Percentiles rank a stretch among this genome's conserved stretches.
Conservation (phyloP, 1,140 invertebrate species). For the Polypedilum vanderplanki region DNA sequence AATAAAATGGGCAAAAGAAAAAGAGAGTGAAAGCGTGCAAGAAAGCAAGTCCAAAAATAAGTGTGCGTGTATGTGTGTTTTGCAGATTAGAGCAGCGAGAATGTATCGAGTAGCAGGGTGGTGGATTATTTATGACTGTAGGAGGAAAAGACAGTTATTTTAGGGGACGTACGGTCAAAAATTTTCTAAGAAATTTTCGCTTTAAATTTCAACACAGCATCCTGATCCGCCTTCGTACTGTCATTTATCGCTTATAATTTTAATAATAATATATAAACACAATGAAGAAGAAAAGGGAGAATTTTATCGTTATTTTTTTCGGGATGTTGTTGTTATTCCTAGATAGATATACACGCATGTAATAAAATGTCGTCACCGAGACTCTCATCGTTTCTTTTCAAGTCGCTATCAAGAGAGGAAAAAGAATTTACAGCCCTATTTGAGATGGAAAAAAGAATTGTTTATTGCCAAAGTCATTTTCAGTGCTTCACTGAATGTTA, state of each 20-base stretch:
- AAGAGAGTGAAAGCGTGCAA: neutral
- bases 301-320: neutral
- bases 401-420: neutral
- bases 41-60: neutral
- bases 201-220: too few relatives aligned
- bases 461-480: neutral
- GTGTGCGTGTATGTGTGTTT: too few relatives aligned
- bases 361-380: neutral
- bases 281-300: neutral
- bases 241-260: too few relatives aligned
- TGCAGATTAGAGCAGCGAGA: too few relatives aligned
- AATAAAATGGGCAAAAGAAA: conserved; percentile 20
- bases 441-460: conserved; percentile 2
- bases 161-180: neutral
- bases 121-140: too few relatives aligned
- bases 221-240: too few relatives aligned
- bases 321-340: neutral
- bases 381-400: neutral
- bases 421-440: neutral
- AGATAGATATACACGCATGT: neutral
- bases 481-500: neutral
- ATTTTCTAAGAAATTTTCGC: neutral
- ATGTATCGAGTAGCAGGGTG: too few relatives aligned
- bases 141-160: too few relatives aligned
- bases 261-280: neutral